Conservation (phyloP, 2,113 vertebrate genomes). For the Platycercus adscitus region DNA sequence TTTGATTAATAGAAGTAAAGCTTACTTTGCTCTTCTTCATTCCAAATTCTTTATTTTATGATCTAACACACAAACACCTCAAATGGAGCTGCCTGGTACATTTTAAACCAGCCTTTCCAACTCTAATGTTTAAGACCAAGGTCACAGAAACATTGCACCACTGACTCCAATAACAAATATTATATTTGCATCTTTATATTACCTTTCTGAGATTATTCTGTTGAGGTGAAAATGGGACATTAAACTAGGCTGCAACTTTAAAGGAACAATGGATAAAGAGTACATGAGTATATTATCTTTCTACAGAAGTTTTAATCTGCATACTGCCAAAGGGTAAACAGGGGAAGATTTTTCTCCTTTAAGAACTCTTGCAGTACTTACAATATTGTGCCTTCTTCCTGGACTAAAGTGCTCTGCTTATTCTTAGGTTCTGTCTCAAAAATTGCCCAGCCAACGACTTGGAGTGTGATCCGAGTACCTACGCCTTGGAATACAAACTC, state of each 20-base stretch:
- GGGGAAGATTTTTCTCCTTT: background rate
- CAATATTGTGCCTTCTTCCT: background rate
- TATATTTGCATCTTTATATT: background rate
- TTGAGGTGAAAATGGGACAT: background rate
- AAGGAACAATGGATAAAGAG: background rate
- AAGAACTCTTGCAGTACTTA: background rate
- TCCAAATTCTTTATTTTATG: background rate
- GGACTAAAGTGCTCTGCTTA: background rate
- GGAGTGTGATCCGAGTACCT: constrained; percentile 91
- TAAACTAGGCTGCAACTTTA: background rate
- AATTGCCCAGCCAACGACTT: constrained; percentile 90
- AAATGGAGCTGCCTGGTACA: background rate
- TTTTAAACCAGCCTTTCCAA: background rate
- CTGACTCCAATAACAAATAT: fast-evolving
- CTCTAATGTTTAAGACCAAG: background rate
- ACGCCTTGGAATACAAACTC: constrained; percentile 95
- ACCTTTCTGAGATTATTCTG: background rate
- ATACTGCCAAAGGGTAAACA: background rate
- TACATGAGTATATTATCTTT: background rate
- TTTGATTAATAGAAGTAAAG: background rate
- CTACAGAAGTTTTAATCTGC: background rate
- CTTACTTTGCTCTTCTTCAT: background rate
- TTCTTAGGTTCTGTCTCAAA: constrained; percentile 91
- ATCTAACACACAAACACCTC: background rate
- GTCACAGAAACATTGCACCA: background rate